phyloP scores from a whole-genome alignment of 2,797 vertebrate species.

The Melanotaenia maccullochi region DNA sequence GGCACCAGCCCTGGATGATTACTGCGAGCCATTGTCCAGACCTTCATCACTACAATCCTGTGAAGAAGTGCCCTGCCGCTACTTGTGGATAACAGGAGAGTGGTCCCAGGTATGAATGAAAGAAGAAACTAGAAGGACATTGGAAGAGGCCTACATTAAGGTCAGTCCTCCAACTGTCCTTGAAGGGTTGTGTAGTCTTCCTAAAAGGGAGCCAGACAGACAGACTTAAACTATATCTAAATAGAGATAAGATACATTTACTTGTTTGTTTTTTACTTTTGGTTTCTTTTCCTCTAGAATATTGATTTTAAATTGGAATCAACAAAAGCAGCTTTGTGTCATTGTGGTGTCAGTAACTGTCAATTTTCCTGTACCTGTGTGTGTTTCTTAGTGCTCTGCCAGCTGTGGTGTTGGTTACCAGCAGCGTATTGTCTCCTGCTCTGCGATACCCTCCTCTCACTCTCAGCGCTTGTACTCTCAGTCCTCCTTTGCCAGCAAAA shows the following conservation, averaged over 20 bases:
- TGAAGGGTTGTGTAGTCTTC: not conserved
- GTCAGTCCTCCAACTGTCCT: not conserved
- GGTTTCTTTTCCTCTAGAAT: not conserved
- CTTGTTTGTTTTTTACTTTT: too few relatives aligned
- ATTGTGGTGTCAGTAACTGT: not conserved
- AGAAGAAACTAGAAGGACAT: not conserved
- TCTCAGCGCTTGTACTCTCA: conserved; percentile 50
- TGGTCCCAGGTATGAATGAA: conserved; percentile 86
- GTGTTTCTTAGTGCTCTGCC: conserved; percentile 85
- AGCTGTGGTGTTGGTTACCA: conserved; percentile 85
- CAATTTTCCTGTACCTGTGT: conserved; percentile 14
- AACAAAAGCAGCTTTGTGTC: not conserved
- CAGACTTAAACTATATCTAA: not conserved
- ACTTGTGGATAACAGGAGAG: conserved; percentile 86
- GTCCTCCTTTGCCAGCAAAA: conserved; percentile 67
- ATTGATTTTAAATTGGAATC: not conserved
- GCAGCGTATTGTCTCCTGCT: conserved; percentile 87
- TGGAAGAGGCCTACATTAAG: not conserved
- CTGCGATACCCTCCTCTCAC: conserved; percentile 63
- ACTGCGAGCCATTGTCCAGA: conserved; percentile 82
- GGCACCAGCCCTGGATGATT: conserved; percentile 80
- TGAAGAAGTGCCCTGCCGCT: conserved; percentile 77
- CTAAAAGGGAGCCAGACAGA: not conserved
- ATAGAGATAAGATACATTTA: too few relatives aligned
- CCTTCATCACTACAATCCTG: conserved; percentile 82